phyloP scores from a whole-genome alignment of 2,797 vertebrate genomes.

The Cynopterus sphinx region DNA sequence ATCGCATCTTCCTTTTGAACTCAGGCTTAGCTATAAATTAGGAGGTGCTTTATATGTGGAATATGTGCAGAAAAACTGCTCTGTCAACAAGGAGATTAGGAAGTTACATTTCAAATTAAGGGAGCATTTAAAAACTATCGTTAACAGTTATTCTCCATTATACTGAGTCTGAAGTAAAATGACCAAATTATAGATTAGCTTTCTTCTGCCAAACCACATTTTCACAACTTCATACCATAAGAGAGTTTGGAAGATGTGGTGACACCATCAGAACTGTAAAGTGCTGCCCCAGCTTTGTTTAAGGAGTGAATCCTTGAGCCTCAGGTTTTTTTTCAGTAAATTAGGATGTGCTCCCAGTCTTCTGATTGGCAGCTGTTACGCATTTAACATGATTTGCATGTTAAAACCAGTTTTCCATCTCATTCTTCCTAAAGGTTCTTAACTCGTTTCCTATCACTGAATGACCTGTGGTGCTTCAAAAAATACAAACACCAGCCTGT shows the following conservation, averaged over 20 bases:
- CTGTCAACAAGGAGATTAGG: background rate
- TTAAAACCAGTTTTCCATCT: background rate
- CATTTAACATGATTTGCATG: background rate
- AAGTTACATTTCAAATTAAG: background rate
- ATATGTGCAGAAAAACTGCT: background rate
- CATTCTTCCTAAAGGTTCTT: background rate
- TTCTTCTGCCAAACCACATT: background rate
- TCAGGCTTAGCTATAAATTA: background rate
- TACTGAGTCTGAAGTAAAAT: background rate
- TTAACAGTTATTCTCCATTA: background rate
- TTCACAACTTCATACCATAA: background rate
- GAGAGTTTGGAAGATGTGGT: background rate
- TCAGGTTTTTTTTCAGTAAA: background rate
- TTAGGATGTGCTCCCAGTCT: background rate
- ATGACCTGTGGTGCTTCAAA: background rate
- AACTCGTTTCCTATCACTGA: background rate
- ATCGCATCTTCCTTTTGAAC: background rate
- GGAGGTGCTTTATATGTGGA: background rate
- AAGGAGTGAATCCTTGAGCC: background rate
- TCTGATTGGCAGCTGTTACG: background rate
- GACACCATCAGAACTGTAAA: background rate
- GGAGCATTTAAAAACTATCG: background rate
- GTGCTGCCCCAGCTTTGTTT: background rate
- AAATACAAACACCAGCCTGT: background rate
- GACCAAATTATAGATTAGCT: background rate